Evolutionary conservation across 2,113 vertebrate genomes (phyloP), one percentile per base, ranked within the genome.

Genomic region (Centropus unirufus): DNA sequence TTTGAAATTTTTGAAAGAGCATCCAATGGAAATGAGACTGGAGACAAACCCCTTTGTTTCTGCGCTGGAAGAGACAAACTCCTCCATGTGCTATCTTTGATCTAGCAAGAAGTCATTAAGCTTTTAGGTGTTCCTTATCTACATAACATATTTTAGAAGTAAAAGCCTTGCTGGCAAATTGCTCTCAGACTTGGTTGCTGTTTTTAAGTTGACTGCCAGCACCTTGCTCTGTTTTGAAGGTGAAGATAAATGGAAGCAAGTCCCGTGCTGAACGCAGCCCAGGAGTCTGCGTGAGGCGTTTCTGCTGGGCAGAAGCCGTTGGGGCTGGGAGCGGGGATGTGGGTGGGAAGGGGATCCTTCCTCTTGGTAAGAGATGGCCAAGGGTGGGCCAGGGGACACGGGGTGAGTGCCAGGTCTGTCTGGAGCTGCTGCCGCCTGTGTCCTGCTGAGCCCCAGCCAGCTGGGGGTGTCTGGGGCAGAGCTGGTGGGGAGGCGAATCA

Each of bases 111-210:
- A 92, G 51, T 57, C 39, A 58, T 82, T 72, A 70, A 58, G 55
- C 86, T 94, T 93, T 95, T 86, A 95, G 80, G 42, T 70, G 12
- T 86, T 95, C 52, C 73, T 92, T 90, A 92, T 87, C 89, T 90
- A 54, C 64, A 73, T 54, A 68, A 70, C 64, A 3, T 74, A 77
- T 87, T 91, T 92, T 76, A 85, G 70, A 94, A 95, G 82, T 85
- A 85, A 96, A 96, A 96, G 81, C 63, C 27, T 63, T 84, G n/a
- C 44, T 92, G 76, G 66, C 54, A 90, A 90, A 82, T 64, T 62
- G 40, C 74, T 83, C 13, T 94, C 64, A 70, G 69, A n/a, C 40
- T 88, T 63, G 27, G 24, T 54, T 90, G 34, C 20, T 87, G 36
- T 29, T 96, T 93, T 92, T 47, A 69, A 81, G 29, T 13, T 70